Base-by-base conservation (phyloP, 2,113 vertebrate species). In the Bambusicola thoracicus region DNA sequence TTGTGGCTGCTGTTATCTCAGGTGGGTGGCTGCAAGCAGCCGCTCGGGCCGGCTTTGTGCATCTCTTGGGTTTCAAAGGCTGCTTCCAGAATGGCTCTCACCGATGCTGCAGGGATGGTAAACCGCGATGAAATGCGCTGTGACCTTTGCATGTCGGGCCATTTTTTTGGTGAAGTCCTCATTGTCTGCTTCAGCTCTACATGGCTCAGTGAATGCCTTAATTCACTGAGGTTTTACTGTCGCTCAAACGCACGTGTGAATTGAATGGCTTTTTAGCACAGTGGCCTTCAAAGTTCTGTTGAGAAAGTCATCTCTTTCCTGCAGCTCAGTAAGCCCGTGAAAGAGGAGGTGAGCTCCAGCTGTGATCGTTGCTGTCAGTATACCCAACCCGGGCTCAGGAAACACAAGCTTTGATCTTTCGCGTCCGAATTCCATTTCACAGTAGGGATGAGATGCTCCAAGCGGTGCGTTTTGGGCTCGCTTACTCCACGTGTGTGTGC, bases 111-210 rank as follows among this genome's bases (percentile, higher is more conserved):
- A 75, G 81, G 81, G 89, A 44, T 93, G 89, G 65, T 11, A 46
- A 65, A 8, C 27, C 5, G 83, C 0, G 0, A 22, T 65, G 86
- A 53, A 77, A 90, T 70, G 74, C 19, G 1, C 32, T 38, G 69
- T 24, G 86, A 94, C 90, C 86, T 87, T 85, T 83, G 89, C 89
- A 1, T 4, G 30, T 81, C 85, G 72, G 67, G 83, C 92, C 81
- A 18, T 89, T 95, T 77, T n/a, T n/a, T 48, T 0, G 36, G 46
- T 48, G 67, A 91, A 92, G 67, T 90, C 70, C 63, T 40, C 53
- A 40, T 16, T 5, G 59, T 63, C 89, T 78, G 84, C 70, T 92
- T 83, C 67, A 11, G 72, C 58, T 76, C 75, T 43, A 3, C 36
- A 8, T 68, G 27, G 74, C n/a, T 75, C 40, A 22, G 2, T 29